These are phyloP conservation scores for Dreissena rostriformis DNA, from an alignment of 1,140 invertebrate species.

Conservation along the genomic window DNA sequence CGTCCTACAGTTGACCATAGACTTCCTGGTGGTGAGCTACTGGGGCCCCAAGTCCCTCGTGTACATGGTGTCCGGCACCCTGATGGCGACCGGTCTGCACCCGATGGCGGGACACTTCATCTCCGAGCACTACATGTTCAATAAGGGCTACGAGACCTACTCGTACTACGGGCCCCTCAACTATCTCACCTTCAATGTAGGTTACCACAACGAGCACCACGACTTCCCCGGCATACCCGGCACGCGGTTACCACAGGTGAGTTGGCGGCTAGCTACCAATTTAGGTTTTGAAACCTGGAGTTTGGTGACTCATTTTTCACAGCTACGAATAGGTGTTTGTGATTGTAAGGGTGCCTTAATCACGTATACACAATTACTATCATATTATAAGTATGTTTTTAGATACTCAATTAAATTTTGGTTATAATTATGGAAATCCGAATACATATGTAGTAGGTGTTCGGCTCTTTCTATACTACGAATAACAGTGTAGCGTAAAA, in stretches of 20 bases:
- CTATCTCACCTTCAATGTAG: slow-evolving; percentile 98
- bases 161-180: slow-evolving; percentile 99
- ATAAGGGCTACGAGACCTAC: slow-evolving; percentile 98
- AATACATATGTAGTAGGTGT: no score
- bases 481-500: no score
- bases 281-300: no score
- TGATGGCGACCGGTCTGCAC: slow-evolving; percentile 98
- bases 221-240: slow-evolving; percentile 99
- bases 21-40: slow-evolving; percentile 89
- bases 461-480: no score
- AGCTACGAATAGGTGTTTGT: no score
- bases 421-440: no score
- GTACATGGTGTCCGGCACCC: slow-evolving; percentile 86
- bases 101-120: slow-evolving; percentile 99
- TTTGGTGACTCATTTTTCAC: no score
- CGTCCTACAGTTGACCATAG: slow-evolving; percentile 93
- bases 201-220: slow-evolving; percentile 88
- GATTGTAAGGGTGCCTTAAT: no score
- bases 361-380: no score
- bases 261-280: slow-evolving; percentile 17
- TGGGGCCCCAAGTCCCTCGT: slow-evolving; percentile 84
- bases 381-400: no score
- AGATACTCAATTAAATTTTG: no score
- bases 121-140: slow-evolving; percentile 99
- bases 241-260: slow-evolving; percentile 92